These are phyloP conservation scores for Natrix natrix DNA, from an alignment of 2,797 vertebrate genomes.

Conservation along the genomic window DNA sequence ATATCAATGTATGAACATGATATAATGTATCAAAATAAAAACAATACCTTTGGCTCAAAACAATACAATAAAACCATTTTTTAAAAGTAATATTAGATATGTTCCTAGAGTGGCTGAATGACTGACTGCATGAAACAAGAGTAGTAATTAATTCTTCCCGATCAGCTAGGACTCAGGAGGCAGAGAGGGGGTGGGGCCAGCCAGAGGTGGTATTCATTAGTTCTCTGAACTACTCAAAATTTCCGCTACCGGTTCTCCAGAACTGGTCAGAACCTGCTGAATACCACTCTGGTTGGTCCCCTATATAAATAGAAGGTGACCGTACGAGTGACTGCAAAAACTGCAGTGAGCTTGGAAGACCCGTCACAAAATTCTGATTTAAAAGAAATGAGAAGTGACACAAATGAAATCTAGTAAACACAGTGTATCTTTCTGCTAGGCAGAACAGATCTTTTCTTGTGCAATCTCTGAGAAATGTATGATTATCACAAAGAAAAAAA, in stretches of 20 bases:
- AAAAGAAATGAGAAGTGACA: neutral
- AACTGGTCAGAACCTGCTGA: too few species aligned
- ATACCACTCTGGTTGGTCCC: neutral
- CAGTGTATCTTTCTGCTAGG: neutral
- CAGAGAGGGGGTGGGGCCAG: too few species aligned
- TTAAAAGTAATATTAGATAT: neutral
- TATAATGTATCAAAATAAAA: neutral
- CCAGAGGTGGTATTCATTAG: too few species aligned
- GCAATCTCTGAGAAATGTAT: neutral
- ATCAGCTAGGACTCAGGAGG: too few species aligned
- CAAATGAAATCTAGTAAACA: neutral
- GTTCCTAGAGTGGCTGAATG: neutral
- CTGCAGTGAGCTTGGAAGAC: neutral
- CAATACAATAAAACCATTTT: neutral
- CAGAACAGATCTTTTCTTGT: neutral
- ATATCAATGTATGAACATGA: neutral
- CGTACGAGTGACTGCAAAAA: neutral
- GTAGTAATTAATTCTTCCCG: neutral
- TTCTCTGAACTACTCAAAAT: too few species aligned
- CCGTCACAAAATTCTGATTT: neutral
- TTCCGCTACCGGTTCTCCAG: too few species aligned
- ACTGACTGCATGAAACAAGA: neutral
- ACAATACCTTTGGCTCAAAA: neutral
- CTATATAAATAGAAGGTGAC: neutral
- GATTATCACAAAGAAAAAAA: neutral